Evolutionary conservation across 2,113 vertebrate genomes (phyloP), one percentile per base, ranked within the genome.

Genomic region (Bombycilla garrulus): DNA sequence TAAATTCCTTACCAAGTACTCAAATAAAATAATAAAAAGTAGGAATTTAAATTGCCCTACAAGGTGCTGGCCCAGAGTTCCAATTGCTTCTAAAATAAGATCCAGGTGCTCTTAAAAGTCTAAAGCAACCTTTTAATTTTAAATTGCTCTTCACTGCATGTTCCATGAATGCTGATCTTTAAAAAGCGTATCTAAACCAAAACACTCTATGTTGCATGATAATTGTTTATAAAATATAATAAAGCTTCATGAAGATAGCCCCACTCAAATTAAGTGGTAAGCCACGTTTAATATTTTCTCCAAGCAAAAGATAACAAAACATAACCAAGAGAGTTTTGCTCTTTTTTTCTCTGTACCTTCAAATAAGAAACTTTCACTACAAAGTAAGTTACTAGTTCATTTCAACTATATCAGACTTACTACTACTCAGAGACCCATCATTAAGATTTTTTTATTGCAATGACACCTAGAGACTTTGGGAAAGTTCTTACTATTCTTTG

Each of bases 71-170:
- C 95, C 95, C 51, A 91, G 89, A 96, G 81, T 67, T 22, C 67
- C 93, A 97, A 86, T 62, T 95, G 87, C 92, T 96, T 96, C 97
- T 97, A 97, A 97, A 98, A 97, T 96, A 97, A 98, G 96, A 97
- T 93, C 60, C 96, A 98, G 96, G 97, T 97, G 93, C 93, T 97
- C 88, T 93, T 85, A 76, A 92, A 96, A 95, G 69, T 90, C 86
- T 95, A 89, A 95, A 78, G 64, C 70, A 93, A 67, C 16, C 61
- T 95, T 95, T 93, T 97, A 94, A 87, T 95, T 96, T 95, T 86
- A 95, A 97, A 94, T 92, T 94, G 81, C 77, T 94, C 70, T 95
- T 96, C 80, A 58, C 61, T 80, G 36, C 44, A 16, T 69, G 70
- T 82, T 80, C 83, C 81, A n/a, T 11, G 85, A 96, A 94, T 86